Conservation (phyloP, 2,113 vertebrate species). For the Marcusenius ussheri region DNA sequence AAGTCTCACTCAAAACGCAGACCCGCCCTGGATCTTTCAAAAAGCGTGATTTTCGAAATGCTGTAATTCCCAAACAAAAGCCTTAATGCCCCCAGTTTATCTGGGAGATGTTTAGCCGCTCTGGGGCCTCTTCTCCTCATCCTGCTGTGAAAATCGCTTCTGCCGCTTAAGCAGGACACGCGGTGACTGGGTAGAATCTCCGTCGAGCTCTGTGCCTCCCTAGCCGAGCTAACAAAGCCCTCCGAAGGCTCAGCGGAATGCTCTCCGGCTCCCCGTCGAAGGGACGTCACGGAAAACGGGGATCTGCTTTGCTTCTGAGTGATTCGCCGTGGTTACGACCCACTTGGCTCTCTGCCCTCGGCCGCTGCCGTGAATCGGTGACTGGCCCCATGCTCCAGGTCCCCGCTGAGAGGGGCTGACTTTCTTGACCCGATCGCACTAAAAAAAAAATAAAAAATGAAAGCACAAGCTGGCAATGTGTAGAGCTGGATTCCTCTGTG, state of each 20-base stretch:
- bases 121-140: not conserved
- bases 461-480: not conserved
- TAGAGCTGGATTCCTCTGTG: not conserved
- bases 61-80: not conserved
- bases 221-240: not conserved
- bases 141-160: not conserved
- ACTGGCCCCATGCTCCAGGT: not conserved
- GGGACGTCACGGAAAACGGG: not conserved
- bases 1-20: not conserved
- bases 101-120: not conserved
- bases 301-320: not conserved
- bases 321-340: not conserved
- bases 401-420: not conserved
- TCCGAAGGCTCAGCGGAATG: not conserved
- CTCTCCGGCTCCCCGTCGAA: not conserved
- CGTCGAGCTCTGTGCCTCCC: not conserved
- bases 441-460: not conserved
- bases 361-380: not conserved
- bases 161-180: not conserved
- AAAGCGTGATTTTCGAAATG: not conserved
- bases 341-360: not conserved
- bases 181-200: not conserved
- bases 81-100: not conserved
- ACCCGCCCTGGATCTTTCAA: not conserved
- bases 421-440: not conserved